These are phyloP conservation scores for Kryptopterus vitreolus DNA, from an alignment of 2,797 vertebrate genomes.

Conservation along the genomic window DNA sequence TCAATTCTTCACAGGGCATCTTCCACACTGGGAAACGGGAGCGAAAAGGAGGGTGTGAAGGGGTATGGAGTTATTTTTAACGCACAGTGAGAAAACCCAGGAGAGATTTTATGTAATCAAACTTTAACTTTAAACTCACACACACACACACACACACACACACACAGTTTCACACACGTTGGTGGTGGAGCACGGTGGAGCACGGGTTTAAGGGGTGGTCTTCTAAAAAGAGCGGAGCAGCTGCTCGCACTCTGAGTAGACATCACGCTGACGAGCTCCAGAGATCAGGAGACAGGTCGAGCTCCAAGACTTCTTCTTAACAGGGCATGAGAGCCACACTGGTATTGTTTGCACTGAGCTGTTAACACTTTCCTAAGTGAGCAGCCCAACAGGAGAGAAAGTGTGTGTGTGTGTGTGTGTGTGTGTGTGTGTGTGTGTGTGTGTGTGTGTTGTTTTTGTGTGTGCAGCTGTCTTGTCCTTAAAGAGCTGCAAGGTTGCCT, in stretches of 20 bases:
- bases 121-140: constrained; percentile 32
- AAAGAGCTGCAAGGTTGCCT: background rate
- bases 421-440: constrained; percentile 20
- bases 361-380: constrained; percentile 44
- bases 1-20: constrained; percentile 50
- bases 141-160: too few species aligned
- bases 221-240: constrained; percentile 32
- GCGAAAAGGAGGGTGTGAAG: background rate
- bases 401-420: background rate
- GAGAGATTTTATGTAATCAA: constrained; percentile 31
- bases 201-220: constrained; percentile 14
- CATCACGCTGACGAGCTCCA: constrained; percentile 6
- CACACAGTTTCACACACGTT: too few species aligned
- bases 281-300: background rate
- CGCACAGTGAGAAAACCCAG: constrained; percentile 47
- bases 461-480: constrained; percentile 35
- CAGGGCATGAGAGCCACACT: constrained; percentile 11
- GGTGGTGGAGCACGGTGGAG: too few species aligned
- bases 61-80: constrained; percentile 47
- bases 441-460: background rate
- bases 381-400: background rate
- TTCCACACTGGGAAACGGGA: constrained; percentile 28
- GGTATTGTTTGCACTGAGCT: constrained; percentile 41
- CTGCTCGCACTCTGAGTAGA: constrained; percentile 16
- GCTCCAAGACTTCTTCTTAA: constrained; percentile 24